Base-by-base conservation (phyloP, 2,113 vertebrate species). In the Oostethus manadensis region DNA sequence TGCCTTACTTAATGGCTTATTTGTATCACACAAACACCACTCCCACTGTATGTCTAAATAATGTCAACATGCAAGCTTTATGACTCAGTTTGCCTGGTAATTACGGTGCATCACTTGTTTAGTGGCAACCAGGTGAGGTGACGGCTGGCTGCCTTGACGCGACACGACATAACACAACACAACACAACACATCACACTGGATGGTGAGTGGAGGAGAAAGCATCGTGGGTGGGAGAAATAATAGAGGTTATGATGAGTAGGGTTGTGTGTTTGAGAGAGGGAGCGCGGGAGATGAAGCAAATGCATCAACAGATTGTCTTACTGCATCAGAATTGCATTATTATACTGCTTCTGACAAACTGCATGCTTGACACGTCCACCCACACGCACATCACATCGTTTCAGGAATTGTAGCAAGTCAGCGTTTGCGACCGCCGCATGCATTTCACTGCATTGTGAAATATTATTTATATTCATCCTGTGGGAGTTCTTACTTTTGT, bases 51-150 rank as follows among this genome's bases (percentile, higher is more conserved):
- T n/a, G 80, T 67, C 69, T 20, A 47, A 35, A 40, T n/a, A 21
- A 8, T 75, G 66, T 64, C 72, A 66, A 44, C 64, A 35, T 68
- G 40, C 61, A 71, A 64, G 71, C 82, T 82, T 77, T 80, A 78
- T 72, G 59, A 74, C 56, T 66, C 54, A 17, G 42, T 74, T 62
- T 65, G 79, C 70, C 75, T 76, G 71, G 66, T 79, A 74, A 85
- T 83, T 82, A 79, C 40, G 23, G 26, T 62, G 64, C 68, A 64
- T 59, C 53, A 43, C 51, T 58, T 60, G 67, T 74, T 67, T 29
- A 17, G 56, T 73, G 62, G 74, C 70, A 42, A 74, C 4, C 50
- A 63, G 70, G 73, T 78, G 79, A 81, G 74, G 60, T 69, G 73
- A 80, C 77, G 75, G 73, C 73, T 75, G 73, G 64, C 38, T 42